These are phyloP conservation scores for Dendrocopos noguchii DNA, from an alignment of 2,113 vertebrate species.

Conservation along the genomic window DNA sequence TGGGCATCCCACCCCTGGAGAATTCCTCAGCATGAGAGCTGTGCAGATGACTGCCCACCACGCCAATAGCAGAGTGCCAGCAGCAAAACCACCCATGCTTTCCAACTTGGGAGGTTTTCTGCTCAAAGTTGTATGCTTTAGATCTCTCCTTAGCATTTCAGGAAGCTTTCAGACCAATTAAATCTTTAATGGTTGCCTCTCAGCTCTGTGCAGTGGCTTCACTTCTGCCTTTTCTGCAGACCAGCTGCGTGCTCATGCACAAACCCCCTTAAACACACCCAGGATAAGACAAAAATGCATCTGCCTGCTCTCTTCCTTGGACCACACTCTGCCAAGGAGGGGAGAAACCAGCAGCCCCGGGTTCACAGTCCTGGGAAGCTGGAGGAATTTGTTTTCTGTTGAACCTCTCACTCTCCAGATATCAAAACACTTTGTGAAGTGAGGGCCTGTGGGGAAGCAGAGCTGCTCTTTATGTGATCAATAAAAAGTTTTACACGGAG, in stretches of 20 bases:
- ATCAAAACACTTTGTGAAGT: constrained; percentile 48
- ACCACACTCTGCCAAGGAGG: not conserved
- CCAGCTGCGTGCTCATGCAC: not conserved
- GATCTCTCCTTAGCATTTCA: not conserved
- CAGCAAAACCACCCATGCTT: not conserved
- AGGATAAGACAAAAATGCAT: not conserved
- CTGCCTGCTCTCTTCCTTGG: not conserved
- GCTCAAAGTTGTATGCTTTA: not conserved
- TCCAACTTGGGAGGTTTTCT: not conserved
- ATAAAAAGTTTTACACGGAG: constrained; percentile 63
- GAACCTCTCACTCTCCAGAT: constrained; percentile 27
- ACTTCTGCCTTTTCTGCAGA: not conserved
- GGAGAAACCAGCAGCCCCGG: not conserved
- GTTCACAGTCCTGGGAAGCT: not conserved
- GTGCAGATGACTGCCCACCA: not conserved
- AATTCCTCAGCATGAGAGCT: not conserved
- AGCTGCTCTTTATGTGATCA: constrained; percentile 62
- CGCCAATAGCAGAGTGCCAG: fast-evolving
- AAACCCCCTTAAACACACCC: not conserved
- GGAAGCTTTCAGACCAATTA: constrained; percentile 13
- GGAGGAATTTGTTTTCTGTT: constrained; percentile 16
- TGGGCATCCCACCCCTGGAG: not conserved
- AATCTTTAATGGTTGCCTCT: not conserved
- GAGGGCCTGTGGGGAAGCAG: not conserved
- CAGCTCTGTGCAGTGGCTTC: not conserved